Evolutionary conservation across 2,888 invertebrate species (phyloP).

Genomic region (Amblyjoppa fuscipennis): DNA sequence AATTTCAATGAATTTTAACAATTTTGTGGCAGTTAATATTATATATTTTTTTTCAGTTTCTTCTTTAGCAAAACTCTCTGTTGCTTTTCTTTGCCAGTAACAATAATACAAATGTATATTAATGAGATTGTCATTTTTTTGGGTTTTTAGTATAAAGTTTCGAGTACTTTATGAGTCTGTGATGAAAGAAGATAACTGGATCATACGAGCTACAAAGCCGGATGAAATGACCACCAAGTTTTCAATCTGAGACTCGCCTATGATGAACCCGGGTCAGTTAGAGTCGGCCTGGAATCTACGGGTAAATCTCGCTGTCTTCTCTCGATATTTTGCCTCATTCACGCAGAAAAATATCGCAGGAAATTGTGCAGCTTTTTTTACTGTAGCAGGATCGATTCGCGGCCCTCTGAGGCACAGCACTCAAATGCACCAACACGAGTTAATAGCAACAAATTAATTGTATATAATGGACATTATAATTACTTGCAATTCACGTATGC

Average conservation of each 20-base stretch:
- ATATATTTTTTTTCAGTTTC: not conserved
- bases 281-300: slow-evolving; percentile 74
- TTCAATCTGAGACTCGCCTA: slow-evolving; percentile 84
- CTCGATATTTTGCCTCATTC: slow-evolving; percentile 40
- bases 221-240: slow-evolving; percentile 81
- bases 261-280: slow-evolving; percentile 83
- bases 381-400: slow-evolving; percentile 76
- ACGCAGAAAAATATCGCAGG: slow-evolving; percentile 29
- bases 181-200: slow-evolving; percentile 79
- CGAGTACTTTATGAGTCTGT: slow-evolving; percentile 75
- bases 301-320: slow-evolving; percentile 31
- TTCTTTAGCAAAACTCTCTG: not conserved
- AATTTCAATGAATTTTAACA: no score
- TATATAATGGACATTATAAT: no score
- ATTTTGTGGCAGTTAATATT: slow-evolving; percentile 41
- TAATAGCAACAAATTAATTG: no score
- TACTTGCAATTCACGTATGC: no score
- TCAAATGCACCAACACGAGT: not conserved
- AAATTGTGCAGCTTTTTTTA: slow-evolving; percentile 50
- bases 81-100: not conserved
- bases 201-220: slow-evolving; percentile 64
- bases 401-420: slow-evolving; percentile 79
- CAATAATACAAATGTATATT: not conserved
- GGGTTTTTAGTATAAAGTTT: slow-evolving; percentile 3
- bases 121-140: not conserved